Conservation (phyloP, 2,113 vertebrate species). For the Oryctolagus cuniculus region DNA sequence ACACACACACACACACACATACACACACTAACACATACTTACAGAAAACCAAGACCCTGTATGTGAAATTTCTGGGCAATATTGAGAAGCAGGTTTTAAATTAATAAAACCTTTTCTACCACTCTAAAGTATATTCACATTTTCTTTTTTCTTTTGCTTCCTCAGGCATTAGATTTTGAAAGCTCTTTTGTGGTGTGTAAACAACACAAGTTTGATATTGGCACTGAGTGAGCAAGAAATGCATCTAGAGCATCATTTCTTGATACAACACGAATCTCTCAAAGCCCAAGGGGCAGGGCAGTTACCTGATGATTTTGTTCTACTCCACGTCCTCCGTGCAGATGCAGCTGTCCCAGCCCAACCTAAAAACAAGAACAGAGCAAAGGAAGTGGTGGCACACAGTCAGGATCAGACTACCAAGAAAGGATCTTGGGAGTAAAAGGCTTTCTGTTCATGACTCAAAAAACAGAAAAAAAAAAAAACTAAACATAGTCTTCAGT, state of each 20-base stretch:
- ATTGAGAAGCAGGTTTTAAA: constrained; percentile 17
- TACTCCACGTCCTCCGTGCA: constrained; percentile 97
- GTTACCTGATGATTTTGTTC: constrained; percentile 98
- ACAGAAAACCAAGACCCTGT: neutral
- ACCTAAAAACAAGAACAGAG: constrained; percentile 88
- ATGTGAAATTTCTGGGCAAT: neutral
- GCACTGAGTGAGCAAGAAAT: neutral
- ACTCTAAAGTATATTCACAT: neutral
- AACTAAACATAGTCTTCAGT: neutral
- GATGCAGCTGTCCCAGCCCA: constrained; percentile 97
- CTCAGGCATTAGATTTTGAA: neutral
- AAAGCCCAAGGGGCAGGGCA: neutral
- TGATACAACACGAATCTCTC: neutral
- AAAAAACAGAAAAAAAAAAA: neutral
- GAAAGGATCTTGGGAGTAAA: neutral
- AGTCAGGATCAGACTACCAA: neutral
- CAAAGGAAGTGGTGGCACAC: neutral
- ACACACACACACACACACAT: no score
- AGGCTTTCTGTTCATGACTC: neutral
- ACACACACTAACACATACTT: neutral
- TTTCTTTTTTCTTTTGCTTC: constrained; percentile 42
- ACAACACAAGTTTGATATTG: neutral
- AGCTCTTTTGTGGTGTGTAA: neutral
- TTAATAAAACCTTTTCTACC: neutral
- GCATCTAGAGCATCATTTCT: neutral